Percentiles rank a stretch among this genome's conserved stretches.
Evolutionary conservation across 2,113 vertebrate genomes (phyloP).

Genomic region (Gila orcuttii): DNA sequence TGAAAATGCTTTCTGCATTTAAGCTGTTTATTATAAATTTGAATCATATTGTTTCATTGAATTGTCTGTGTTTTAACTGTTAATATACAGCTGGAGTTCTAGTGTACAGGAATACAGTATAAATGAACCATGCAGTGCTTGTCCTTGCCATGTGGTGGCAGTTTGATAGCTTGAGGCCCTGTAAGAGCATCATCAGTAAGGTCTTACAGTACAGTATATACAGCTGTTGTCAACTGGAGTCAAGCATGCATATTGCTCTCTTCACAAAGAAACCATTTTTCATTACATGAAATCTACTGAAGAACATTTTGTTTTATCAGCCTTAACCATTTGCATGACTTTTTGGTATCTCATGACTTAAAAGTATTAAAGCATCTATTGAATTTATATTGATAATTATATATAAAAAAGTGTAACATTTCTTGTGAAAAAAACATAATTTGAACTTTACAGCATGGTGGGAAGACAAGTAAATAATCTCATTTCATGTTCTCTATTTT

Average conservation of each 20-base stretch:
- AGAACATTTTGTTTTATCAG: background rate
- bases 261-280: background rate
- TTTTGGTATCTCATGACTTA: background rate
- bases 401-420: background rate
- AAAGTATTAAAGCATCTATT: background rate
- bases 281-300: background rate
- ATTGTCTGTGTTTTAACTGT: background rate
- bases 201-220: background rate
- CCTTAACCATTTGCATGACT: background rate
- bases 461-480: background rate
- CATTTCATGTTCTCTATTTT: background rate
- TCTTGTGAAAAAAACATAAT: background rate
- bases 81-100: background rate
- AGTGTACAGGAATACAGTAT: background rate
- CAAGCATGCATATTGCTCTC: background rate
- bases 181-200: slow-evolving; percentile 3
- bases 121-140: slow-evolving; percentile 38
- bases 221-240: slow-evolving; percentile 4
- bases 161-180: slow-evolving; percentile 36
- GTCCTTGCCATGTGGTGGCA: slow-evolving; percentile 56
- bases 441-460: background rate
- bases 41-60: background rate
- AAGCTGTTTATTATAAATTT: background rate
- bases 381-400: background rate
- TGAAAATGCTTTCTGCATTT: background rate